Evolutionary conservation across 2,113 vertebrate species (phyloP).

Genomic region (Typhlomys cinereus): DNA sequence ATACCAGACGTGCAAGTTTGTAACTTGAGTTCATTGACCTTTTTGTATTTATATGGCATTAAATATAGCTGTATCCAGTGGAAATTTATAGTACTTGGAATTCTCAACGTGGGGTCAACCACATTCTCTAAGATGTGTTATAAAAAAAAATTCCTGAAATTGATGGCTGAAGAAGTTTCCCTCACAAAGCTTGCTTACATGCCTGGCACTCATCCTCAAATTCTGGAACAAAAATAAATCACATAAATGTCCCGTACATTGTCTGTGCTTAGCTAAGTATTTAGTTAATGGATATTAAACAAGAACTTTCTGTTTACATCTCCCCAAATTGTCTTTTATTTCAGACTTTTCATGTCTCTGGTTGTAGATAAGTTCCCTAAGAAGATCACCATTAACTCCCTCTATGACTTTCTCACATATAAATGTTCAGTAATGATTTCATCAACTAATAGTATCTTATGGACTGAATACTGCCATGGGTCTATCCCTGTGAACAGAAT

Average conservation of each 20-base stretch:
- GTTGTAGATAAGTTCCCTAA: neutral
- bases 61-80: neutral
- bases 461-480: neutral
- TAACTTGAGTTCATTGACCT: neutral
- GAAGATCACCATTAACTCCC: neutral
- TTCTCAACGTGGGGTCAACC: neutral
- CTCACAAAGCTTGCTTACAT: neutral
- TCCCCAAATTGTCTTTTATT: slow-evolving; percentile 7
- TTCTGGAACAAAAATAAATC: neutral
- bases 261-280: slow-evolving; percentile 8
- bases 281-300: neutral
- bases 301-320: neutral
- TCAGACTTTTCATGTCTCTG: neutral
- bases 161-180: neutral
- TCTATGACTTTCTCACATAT: neutral
- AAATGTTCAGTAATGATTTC: neutral
- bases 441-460: neutral
- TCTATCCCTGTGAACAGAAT: neutral
- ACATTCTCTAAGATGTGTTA: neutral
- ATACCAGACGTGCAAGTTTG: slow-evolving; percentile 21
- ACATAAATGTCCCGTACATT: neutral
- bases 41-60: neutral
- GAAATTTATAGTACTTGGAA: neutral
- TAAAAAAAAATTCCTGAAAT: slow-evolving; percentile 9
- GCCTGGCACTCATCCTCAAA: neutral